A percentile compares a stretch with the other conserved stretches of the same genome.
Evolutionary conservation across 2,113 vertebrate species (phyloP).

Genomic region (Rynchops niger): DNA sequence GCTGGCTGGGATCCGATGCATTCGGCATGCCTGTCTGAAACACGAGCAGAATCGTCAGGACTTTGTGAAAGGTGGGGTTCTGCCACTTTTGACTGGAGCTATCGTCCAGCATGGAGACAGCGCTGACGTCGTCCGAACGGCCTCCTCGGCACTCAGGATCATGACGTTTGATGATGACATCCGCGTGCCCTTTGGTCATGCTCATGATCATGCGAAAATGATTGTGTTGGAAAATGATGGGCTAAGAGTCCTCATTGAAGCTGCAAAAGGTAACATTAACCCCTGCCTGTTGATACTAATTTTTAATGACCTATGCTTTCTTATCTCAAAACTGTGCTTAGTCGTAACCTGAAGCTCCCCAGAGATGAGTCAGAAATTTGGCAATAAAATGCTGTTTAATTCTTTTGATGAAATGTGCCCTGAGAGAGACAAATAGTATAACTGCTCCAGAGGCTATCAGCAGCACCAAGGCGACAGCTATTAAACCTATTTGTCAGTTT

Average conservation of each 20-base stretch:
- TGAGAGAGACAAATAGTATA: not conserved
- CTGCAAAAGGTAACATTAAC: conserved; percentile 83
- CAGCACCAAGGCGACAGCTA: not conserved
- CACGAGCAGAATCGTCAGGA: conserved; percentile 92
- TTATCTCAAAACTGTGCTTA: not conserved
- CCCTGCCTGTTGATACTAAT: accelerated
- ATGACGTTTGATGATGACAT: conserved; percentile 95
- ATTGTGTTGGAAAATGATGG: conserved; percentile 89
- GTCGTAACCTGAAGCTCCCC: not conserved
- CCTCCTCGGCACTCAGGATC: conserved; percentile 79
- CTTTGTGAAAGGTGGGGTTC: conserved; percentile 80
- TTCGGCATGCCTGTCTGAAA: conserved; percentile 86
- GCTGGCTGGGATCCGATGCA: conserved; percentile 63
- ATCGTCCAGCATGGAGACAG: conserved; percentile 65
- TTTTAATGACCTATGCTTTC: not conserved
- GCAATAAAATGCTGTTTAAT: not conserved
- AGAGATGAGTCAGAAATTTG: not conserved
- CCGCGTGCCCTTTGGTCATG: conserved; percentile 87
- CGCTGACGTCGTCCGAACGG: conserved; percentile 77
- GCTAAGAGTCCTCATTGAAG: conserved; percentile 86
- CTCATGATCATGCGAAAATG: conserved; percentile 91
- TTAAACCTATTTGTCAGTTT: not conserved
- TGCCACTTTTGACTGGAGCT: conserved; percentile 77
- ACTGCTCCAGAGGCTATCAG: not conserved
- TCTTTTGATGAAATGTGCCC: not conserved